These are phyloP conservation scores for Pterocles orientalis DNA, from an alignment of 2,113 vertebrate genomes.

Conservation along the genomic window DNA sequence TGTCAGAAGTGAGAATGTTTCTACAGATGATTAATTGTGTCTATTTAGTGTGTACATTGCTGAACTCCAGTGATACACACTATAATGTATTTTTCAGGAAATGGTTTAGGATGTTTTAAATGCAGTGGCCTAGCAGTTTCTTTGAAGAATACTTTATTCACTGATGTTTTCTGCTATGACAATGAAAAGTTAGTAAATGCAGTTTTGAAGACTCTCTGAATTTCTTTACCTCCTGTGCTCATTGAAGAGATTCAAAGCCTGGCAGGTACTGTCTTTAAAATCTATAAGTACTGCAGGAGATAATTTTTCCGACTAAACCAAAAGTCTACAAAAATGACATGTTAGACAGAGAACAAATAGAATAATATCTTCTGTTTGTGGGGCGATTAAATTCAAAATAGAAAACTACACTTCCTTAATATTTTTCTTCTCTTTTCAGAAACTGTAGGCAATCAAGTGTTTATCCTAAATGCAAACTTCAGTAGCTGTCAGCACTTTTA, in stretches of 20 bases:
- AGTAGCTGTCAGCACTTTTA: not conserved
- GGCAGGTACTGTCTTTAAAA: not conserved
- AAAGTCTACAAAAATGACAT: not conserved
- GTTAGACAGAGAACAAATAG: not conserved
- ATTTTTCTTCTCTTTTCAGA: not conserved
- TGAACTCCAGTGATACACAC: not conserved
- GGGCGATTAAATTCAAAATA: not conserved
- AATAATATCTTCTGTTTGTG: conserved; percentile 5
- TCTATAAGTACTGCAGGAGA: not conserved
- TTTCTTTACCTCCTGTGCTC: not conserved
- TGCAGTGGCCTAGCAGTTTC: not conserved
- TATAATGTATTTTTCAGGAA: not conserved
- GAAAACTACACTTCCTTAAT: not conserved
- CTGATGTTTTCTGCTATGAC: not conserved
- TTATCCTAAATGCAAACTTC: not conserved
- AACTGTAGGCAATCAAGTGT: not conserved
- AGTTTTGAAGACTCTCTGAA: not conserved
- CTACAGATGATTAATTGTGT: not conserved
- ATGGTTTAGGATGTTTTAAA: not conserved
- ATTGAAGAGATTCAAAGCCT: not conserved
- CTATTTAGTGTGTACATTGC: not conserved
- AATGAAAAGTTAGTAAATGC: not conserved
- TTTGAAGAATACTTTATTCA: not conserved
- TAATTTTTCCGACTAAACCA: not conserved
- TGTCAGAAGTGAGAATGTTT: not conserved